phyloP scores from a whole-genome alignment of 2,888 invertebrate species.

The Caenorhabditis afra region DNA sequence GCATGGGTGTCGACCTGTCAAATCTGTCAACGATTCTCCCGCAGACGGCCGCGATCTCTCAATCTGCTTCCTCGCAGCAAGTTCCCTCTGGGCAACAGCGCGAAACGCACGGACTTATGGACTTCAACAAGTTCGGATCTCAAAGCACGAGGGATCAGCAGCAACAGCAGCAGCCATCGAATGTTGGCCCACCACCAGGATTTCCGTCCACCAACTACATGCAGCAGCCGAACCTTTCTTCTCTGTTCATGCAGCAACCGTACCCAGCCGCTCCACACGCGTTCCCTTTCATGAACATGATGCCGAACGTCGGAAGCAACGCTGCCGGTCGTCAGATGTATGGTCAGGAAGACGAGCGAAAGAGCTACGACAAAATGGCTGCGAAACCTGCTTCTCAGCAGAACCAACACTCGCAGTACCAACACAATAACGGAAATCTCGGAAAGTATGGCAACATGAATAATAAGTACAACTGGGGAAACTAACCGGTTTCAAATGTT shows the following conservation, averaged over 20 bases:
- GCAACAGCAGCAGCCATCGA: constrained; percentile 61
- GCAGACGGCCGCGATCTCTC: constrained; percentile 42
- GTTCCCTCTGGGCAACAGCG: constrained; percentile 61
- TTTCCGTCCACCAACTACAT: constrained; percentile 64
- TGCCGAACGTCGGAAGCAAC: constrained; percentile 62
- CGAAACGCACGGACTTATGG: constrained; percentile 60
- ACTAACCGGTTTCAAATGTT: constrained; percentile 64
- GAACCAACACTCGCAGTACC: constrained; percentile 58
- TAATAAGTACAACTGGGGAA: constrained; percentile 67
- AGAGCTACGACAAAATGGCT: constrained; percentile 65
- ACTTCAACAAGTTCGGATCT: constrained; percentile 63
- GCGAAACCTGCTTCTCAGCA: constrained; percentile 48
- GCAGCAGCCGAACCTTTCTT: constrained; percentile 61
- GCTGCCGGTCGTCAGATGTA: constrained; percentile 65
- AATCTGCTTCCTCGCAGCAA: constrained; percentile 43
- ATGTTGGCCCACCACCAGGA: constrained; percentile 71
- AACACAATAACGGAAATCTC: constrained; percentile 58
- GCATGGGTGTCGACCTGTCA: constrained; percentile 66
- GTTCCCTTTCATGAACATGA: constrained; percentile 62
- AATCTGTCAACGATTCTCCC: constrained; percentile 62
- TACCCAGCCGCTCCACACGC: constrained; percentile 46
- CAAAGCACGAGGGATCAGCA: constrained; percentile 63
- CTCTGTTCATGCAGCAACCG: constrained; percentile 66
- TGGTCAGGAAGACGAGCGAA: constrained; percentile 60
- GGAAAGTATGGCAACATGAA: constrained; percentile 55